These are phyloP conservation scores for Agrochola lychnidis DNA, from an alignment of 2,888 invertebrate species.

Conservation along the genomic window DNA sequence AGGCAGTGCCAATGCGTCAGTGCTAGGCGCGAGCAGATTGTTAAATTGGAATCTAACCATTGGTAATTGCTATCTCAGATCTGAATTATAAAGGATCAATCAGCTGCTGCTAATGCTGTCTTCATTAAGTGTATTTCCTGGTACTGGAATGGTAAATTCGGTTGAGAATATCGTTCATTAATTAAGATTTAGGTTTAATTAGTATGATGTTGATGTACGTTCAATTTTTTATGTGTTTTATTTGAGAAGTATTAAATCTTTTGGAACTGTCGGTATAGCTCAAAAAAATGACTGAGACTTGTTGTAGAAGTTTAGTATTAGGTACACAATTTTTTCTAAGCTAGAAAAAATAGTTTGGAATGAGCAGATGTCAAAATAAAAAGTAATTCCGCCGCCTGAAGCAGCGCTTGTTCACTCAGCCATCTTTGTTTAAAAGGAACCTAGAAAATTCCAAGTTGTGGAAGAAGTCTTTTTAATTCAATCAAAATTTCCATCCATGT, in stretches of 20 bases:
- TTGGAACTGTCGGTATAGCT: neutral
- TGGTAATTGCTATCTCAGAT: constrained; percentile 46
- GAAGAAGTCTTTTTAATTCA: constrained; percentile 18
- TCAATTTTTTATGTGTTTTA: neutral
- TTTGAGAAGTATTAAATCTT: neutral
- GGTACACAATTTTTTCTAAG: neutral
- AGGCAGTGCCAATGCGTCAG: neutral
- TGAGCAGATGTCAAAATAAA: constrained; percentile 36
- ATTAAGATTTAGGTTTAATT: neutral
- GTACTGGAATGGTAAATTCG: constrained; percentile 19
- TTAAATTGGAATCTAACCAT: constrained; percentile 48
- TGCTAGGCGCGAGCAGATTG: constrained; percentile 20
- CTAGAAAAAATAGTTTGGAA: neutral
- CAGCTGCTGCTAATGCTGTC: constrained; percentile 39
- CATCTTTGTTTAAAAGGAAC: constrained; percentile 32
- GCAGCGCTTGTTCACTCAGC: constrained; percentile 13
- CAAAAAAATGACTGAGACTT: neutral
- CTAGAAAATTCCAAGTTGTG: constrained; percentile 20
- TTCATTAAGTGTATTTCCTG: constrained; percentile 45
- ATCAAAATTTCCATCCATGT: constrained; percentile 12
- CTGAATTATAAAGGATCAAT: constrained; percentile 50
- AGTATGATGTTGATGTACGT: no score
- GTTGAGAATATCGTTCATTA: neutral
- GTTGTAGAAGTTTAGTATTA: neutral
- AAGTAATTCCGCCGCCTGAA: constrained; percentile 15